These are phyloP conservation scores for Goniozus legneri DNA, from an alignment of 1,140 invertebrate species.

Conservation along the genomic window DNA sequence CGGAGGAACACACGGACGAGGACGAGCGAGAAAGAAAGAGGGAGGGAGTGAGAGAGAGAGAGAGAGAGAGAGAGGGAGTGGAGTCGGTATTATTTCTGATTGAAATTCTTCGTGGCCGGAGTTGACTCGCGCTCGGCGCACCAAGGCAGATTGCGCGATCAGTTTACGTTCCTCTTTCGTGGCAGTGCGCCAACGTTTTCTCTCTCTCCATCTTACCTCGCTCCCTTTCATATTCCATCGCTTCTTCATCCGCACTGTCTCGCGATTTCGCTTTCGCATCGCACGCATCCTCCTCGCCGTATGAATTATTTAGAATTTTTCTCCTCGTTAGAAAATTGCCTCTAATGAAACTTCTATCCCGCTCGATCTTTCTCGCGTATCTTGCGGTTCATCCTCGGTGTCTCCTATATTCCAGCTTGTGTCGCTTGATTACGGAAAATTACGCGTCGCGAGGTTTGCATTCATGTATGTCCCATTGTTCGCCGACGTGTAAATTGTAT, in stretches of 20 bases:
- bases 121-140: conserved; percentile 31
- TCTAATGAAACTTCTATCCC: neutral
- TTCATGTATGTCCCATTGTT: no score
- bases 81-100: conserved; percentile 32
- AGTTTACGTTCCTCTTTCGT: conserved; percentile 31
- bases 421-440: neutral
- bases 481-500: no score
- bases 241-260: neutral
- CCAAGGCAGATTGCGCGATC: conserved; percentile 31
- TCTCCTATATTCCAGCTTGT: no score
- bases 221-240: neutral
- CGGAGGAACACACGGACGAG: neutral
- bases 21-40: neutral
- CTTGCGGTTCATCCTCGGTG: no score
- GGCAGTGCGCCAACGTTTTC: conserved; percentile 23
- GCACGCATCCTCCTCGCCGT: no score
- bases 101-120: conserved; percentile 33
- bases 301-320: no score
- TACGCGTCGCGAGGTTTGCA: neutral
- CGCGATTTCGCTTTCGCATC: neutral
- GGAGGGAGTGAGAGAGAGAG: conserved; percentile 9
- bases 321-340: no score
- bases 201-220: neutral
- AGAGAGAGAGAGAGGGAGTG: neutral
- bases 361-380: neutral